Conservation (phyloP, 92 coral and sea anemone genomes). For the Parazoanthus swiftii region DNA sequence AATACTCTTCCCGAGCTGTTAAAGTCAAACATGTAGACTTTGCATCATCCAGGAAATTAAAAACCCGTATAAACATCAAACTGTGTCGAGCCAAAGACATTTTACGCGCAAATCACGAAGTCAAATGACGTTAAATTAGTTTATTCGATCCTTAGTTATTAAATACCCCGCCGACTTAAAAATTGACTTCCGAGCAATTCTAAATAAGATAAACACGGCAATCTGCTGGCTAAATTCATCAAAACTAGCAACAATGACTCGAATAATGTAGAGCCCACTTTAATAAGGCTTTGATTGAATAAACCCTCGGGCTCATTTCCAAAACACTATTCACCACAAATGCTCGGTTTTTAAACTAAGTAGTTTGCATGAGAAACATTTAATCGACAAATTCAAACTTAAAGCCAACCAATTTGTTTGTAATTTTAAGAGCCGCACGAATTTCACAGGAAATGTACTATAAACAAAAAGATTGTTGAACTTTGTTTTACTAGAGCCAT, state of each 20-base stretch:
- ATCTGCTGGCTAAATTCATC: conserved; percentile 37
- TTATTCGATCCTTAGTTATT: conserved; percentile 40
- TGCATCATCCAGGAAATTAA: conserved; percentile 40
- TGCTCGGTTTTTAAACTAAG: not conserved
- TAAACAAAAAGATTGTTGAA: conserved; percentile 8
- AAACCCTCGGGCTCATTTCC: conserved; percentile 22
- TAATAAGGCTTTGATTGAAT: conserved; percentile 46
- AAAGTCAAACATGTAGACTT: conserved; percentile 15
- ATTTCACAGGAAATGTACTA: not conserved
- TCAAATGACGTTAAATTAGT: conserved; percentile 46
- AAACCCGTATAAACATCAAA: conserved; percentile 34
- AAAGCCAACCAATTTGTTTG: not conserved
- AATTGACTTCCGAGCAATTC: conserved; percentile 43
- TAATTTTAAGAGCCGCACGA: no score
- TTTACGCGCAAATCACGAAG: conserved; percentile 37
- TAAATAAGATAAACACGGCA: conserved; percentile 26
- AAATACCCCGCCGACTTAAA: conserved; percentile 41
- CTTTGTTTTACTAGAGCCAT: not conserved
- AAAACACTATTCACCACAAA: not conserved
- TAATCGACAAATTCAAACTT: not conserved
- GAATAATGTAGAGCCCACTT: conserved; percentile 23
- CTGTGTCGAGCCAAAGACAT: conserved; percentile 30
- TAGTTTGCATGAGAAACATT: not conserved
- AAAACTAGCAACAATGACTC: conserved; percentile 15
- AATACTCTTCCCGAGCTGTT: conserved; percentile 19